Evolutionary conservation across 1,140 invertebrate genomes (phyloP).

Genomic region (Trichonephila inaurata): DNA sequence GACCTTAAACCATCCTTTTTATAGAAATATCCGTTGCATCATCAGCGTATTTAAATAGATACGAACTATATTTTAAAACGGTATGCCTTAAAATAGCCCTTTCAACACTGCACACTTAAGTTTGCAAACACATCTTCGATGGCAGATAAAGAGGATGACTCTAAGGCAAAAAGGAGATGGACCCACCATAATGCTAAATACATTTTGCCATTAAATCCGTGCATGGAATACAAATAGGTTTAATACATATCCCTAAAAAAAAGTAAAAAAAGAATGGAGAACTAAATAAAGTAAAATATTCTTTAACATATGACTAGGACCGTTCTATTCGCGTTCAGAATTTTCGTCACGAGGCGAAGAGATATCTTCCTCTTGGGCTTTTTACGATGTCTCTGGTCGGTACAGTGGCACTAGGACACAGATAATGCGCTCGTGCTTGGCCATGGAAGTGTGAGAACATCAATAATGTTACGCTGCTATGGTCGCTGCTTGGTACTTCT

Average conservation of each 20-base stretch:
- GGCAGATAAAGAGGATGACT: not conserved
- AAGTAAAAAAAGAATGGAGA: not conserved
- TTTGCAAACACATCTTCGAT: conserved; percentile 21
- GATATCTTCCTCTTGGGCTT: conserved; percentile 34
- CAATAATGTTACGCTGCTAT: not conserved
- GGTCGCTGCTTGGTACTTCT: not conserved
- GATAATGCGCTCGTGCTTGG: conserved; percentile 21
- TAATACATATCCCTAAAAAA: conserved; percentile 9
- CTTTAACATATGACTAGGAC: conserved; percentile 28
- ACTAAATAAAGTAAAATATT: conserved; percentile 28
- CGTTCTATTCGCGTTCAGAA: not conserved
- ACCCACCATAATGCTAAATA: conserved; percentile 34
- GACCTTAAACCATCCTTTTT: not conserved
- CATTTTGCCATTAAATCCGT: conserved; percentile 32
- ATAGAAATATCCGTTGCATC: not conserved
- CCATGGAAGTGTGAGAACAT: conserved; percentile 15
- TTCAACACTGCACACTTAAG: conserved; percentile 12
- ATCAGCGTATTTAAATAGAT: not conserved
- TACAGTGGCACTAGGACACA: not conserved
- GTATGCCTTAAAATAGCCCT: not conserved
- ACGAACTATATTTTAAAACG: not conserved
- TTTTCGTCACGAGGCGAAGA: conserved; percentile 47
- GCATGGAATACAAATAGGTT: conserved; percentile 56
- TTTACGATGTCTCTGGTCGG: conserved; percentile 5
- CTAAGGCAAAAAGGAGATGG: not conserved